Evolutionary conservation across 1,140 invertebrate species (phyloP).

Genomic region (Achroia grisella): DNA sequence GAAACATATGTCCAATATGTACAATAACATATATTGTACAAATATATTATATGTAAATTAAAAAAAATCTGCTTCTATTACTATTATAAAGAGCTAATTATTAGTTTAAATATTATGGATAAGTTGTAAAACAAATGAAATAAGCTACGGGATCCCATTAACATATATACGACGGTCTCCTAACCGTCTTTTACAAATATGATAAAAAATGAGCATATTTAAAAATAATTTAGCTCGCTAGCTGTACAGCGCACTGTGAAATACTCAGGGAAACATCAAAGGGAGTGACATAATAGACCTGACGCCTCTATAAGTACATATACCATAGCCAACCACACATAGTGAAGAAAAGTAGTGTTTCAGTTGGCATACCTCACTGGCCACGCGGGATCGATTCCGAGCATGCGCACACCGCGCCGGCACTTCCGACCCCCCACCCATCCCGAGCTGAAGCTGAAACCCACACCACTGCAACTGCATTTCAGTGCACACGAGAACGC

Average conservation of each 20-base stretch:
- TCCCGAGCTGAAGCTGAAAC: constrained; percentile 32
- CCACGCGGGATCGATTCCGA: constrained; percentile 59
- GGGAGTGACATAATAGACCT: constrained; percentile 66
- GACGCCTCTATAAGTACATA: constrained; percentile 25
- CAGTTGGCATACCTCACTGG: constrained; percentile 49
- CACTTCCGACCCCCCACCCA: constrained; percentile 27
- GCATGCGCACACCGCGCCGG: constrained; percentile 25
- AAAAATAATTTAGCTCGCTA: no score
- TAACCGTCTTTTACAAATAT: no score
- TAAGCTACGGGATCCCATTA: no score
- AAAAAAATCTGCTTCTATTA: no score
- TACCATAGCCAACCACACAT: constrained; percentile 14
- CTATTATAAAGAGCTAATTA: no score
- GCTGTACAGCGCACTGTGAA: not conserved
- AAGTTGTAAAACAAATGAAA: no score
- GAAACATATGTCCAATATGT: no score
- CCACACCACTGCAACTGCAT: constrained; percentile 55
- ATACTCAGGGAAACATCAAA: constrained; percentile 43
- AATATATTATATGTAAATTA: no score
- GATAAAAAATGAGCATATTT: no score
- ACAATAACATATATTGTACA: no score
- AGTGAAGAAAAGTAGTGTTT: constrained; percentile 51
- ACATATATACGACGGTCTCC: no score
- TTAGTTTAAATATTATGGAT: no score
- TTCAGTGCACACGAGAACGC: constrained; percentile 63